Evolutionary conservation across 1,140 invertebrate species (phyloP).

Genomic region (Halesus radiatus): DNA sequence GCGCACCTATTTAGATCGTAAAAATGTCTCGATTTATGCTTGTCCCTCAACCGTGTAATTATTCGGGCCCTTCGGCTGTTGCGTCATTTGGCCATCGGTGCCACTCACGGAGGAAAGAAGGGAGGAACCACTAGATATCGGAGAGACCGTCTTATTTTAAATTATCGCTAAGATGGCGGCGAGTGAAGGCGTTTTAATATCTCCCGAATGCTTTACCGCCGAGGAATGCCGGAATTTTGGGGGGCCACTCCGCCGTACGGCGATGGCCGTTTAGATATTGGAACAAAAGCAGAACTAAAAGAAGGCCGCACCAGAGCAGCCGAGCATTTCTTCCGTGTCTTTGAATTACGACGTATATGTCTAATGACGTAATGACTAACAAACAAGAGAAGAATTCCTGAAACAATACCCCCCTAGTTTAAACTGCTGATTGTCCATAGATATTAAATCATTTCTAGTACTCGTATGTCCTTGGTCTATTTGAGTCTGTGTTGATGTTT

Average conservation of each 20-base stretch:
- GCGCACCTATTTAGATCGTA: no score
- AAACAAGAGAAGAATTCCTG: neutral
- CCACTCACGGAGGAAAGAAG: no score
- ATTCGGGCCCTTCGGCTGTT: no score
- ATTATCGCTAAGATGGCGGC: slow-evolving; percentile 31
- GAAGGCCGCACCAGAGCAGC: neutral
- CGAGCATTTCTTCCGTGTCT: neutral
- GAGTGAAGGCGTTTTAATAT: slow-evolving; percentile 45
- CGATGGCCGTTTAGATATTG: slow-evolving; percentile 52
- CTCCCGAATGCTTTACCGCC: slow-evolving; percentile 7
- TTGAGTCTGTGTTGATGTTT: no score
- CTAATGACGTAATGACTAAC: neutral
- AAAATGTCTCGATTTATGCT: no score
- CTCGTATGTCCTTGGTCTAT: no score
- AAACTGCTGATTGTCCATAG: neutral
- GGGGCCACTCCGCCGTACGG: neutral
- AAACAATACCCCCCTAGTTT: no score
- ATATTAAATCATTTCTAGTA: no score
- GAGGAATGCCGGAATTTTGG: slow-evolving; percentile 37
- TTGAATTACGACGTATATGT: neutral
- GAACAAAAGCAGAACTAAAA: neutral
- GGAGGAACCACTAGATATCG: slow-evolving; percentile 5
- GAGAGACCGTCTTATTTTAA: slow-evolving; percentile 2
- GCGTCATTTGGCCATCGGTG: neutral
- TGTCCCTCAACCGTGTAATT: no score